Conservation (phyloP, 2,113 vertebrate species). For the Pollimyrus isidori region DNA sequence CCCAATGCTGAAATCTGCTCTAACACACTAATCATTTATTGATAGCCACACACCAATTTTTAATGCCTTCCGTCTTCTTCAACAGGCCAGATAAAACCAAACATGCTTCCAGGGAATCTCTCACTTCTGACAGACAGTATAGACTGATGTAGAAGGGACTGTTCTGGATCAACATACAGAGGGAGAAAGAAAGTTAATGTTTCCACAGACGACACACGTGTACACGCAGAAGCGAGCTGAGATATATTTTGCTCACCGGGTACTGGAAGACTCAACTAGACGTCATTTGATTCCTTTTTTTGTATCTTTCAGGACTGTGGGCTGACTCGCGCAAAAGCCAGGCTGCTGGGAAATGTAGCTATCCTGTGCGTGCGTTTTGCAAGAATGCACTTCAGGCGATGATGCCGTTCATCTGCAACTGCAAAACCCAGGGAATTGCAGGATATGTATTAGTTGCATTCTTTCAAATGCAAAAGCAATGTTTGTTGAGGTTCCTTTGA, state of each 20-base stretch:
- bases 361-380: constrained; percentile 11
- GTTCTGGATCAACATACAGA: constrained; percentile 22
- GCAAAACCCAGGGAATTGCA: constrained; percentile 6
- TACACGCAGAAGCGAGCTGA: constrained; percentile 18
- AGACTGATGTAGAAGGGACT: constrained; percentile 36
- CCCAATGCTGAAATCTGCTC: constrained; percentile 33
- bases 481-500: constrained; percentile 21
- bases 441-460: constrained; percentile 18
- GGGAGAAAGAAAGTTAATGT: neutral
- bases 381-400: constrained; percentile 9
- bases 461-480: constrained; percentile 16
- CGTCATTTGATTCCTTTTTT: constrained; percentile 7
- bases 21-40: constrained; percentile 50
- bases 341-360: constrained; percentile 15
- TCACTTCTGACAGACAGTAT: constrained; percentile 34
- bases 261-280: constrained; percentile 22
- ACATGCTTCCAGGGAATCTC: constrained; percentile 40
- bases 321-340: constrained; percentile 16
- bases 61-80: constrained; percentile 43
- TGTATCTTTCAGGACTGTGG: constrained; percentile 17
- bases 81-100: constrained; percentile 44
- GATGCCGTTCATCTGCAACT: constrained; percentile 1
- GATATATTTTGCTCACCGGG: constrained; percentile 4
- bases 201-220: neutral
- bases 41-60: constrained; percentile 40